Percentiles rank a stretch among this genome's conserved stretches.
These are phyloP conservation scores for Lithobius niger DNA, from an alignment of 1,140 invertebrate genomes.

Conservation along the genomic window DNA sequence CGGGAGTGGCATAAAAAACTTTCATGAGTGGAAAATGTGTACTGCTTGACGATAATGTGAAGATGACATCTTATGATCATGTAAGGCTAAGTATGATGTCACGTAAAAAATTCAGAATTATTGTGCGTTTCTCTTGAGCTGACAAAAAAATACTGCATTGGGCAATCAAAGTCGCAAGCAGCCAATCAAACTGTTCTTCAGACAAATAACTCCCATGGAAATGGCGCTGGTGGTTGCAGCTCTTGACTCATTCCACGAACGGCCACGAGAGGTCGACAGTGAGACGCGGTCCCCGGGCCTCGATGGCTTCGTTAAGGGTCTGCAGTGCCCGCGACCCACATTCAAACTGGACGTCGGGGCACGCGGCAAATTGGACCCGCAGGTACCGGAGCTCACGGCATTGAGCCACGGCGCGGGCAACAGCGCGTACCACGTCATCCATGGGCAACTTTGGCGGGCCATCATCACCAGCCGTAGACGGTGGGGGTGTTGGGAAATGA, in stretches of 20 bases:
- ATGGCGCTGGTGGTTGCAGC: too few relatives aligned
- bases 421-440: conserved; percentile 5
- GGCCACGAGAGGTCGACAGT: conserved; percentile 5
- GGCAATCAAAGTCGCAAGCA: too few relatives aligned
- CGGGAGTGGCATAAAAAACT: too few relatives aligned
- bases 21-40: too few relatives aligned
- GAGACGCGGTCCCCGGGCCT: conserved; percentile 1
- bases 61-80: too few relatives aligned
- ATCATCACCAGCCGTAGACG: not conserved
- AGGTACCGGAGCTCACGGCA: conserved; percentile 2
- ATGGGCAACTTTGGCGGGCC: not conserved
- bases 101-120: too few relatives aligned
- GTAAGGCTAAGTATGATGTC: too few relatives aligned
- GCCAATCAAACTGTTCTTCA: too few relatives aligned
- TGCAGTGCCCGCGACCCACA: conserved; percentile 3
- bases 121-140: too few relatives aligned
- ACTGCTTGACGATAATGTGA: too few relatives aligned
- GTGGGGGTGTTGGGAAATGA: not conserved
- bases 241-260: not conserved
- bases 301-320: conserved; percentile 2
- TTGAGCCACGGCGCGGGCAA: not conserved
- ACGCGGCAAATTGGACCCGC: conserved; percentile 3
- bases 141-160: too few relatives aligned
- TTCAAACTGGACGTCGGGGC: conserved; percentile 6
- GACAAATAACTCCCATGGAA: too few relatives aligned